A percentile compares a stretch with the other conserved stretches of the same genome.
These are phyloP conservation scores for Drosophila parabipectinata DNA, from an alignment of 1,140 invertebrate species.

Conservation along the genomic window DNA sequence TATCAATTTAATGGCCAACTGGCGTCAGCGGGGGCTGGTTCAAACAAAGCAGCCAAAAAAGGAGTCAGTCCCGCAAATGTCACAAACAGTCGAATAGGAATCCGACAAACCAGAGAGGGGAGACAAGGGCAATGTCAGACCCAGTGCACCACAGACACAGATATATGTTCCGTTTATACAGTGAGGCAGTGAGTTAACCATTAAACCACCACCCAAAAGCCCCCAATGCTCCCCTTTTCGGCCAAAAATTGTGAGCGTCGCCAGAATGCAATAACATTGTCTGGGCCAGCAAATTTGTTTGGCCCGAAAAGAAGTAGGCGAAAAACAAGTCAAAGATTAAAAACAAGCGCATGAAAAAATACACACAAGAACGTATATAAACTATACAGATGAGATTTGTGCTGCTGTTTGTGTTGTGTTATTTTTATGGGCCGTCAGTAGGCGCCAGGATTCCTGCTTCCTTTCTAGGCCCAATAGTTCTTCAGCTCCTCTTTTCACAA, in stretches of 20 bases:
- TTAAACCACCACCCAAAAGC: constrained; percentile 42
- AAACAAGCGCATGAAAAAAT: constrained; percentile 66
- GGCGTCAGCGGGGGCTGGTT: constrained; percentile 52
- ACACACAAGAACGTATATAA: constrained; percentile 19
- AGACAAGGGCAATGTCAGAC: constrained; percentile 44
- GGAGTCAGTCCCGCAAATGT: constrained; percentile 54
- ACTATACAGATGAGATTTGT: constrained; percentile 45
- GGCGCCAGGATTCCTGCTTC: constrained; percentile 78
- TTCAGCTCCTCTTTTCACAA: constrained; percentile 17
- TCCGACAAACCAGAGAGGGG: background rate
- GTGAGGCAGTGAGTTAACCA: constrained; percentile 50
- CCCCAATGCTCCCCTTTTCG: background rate
- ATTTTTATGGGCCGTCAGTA: constrained; percentile 73
- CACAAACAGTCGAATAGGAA: constrained; percentile 58
- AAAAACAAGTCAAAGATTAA: constrained; percentile 80
- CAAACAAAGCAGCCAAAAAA: constrained; percentile 8
- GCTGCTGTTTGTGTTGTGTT: constrained; percentile 56
- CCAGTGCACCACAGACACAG: constrained; percentile 59
- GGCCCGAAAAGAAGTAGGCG: constrained; percentile 40
- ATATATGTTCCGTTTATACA: constrained; percentile 17
- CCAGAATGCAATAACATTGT: constrained; percentile 81
- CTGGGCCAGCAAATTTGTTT: constrained; percentile 56
- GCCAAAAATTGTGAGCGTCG: constrained; percentile 44
- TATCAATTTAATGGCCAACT: constrained; percentile 81
- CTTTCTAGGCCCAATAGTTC: constrained; percentile 51